Percentiles rank a stretch among this genome's conserved stretches.
Conservation (phyloP, 2,113 vertebrate genomes). For the Crotalus horridus region DNA sequence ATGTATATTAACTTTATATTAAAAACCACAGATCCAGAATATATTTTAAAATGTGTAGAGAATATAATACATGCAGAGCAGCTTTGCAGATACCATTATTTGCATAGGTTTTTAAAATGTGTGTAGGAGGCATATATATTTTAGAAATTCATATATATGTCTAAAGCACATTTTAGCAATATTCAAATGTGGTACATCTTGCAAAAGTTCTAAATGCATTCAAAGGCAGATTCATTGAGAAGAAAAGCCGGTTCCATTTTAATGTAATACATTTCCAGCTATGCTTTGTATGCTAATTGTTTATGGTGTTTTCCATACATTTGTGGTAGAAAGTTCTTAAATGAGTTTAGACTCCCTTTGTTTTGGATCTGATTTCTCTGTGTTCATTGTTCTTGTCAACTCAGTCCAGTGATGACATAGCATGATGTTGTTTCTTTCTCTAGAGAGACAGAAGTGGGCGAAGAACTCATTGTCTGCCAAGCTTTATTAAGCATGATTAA, state of each 20-base stretch:
- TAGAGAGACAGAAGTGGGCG: not conserved
- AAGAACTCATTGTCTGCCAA: conserved; percentile 15
- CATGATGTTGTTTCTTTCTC: conserved; percentile 11
- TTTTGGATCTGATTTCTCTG: not conserved
- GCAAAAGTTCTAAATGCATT: not conserved
- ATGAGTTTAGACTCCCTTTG: not conserved
- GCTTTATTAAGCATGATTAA: conserved; percentile 60
- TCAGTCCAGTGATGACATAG: conserved; percentile 2
- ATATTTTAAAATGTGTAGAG: not conserved
- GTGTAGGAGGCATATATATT: not conserved
- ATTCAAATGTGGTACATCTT: not conserved
- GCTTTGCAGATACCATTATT: not conserved
- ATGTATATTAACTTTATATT: not conserved
- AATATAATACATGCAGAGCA: not conserved
- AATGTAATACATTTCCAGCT: not conserved
- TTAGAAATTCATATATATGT: not conserved
- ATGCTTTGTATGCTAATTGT: not conserved
- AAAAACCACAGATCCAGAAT: not conserved
- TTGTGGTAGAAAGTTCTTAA: not conserved
- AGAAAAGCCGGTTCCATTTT: not conserved
- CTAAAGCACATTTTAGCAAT: not conserved
- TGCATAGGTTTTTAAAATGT: not conserved
- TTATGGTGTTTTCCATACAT: not conserved
- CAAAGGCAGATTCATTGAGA: not conserved
- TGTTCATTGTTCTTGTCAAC: conserved; percentile 7